These are phyloP conservation scores for Drosophila mauritiana DNA, from an alignment of 1,140 invertebrate genomes.

Conservation along the genomic window DNA sequence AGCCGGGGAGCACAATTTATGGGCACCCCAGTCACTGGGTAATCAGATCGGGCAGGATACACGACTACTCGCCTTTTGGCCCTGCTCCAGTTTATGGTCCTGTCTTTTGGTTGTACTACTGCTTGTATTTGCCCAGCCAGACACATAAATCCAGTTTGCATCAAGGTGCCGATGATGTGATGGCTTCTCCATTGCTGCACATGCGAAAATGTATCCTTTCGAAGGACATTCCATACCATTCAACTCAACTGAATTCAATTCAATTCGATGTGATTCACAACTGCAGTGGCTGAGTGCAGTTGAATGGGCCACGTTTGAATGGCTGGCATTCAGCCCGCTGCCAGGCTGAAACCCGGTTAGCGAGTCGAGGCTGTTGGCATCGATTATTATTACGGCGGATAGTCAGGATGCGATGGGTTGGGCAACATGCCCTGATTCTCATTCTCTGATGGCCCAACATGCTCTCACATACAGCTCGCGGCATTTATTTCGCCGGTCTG, in stretches of 20 bases:
- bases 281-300: constrained; percentile 38
- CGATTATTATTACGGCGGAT: constrained; percentile 46
- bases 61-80: constrained; percentile 35
- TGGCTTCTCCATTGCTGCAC: constrained; percentile 2
- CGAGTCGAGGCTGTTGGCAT: constrained; percentile 32
- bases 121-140: not conserved
- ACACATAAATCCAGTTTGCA: not conserved
- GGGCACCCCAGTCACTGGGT: constrained; percentile 37
- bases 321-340: constrained; percentile 27
- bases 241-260: constrained; percentile 13
- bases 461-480: constrained; percentile 11
- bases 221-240: constrained; percentile 11
- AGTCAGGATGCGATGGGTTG: constrained; percentile 22
- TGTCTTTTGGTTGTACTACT: constrained; percentile 4
- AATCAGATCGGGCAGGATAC: constrained; percentile 66
- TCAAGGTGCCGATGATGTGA: constrained; percentile 5
- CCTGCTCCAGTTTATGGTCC: constrained; percentile 20
- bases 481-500: constrained; percentile 13
- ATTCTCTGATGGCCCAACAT: constrained; percentile 20
- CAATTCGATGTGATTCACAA: constrained; percentile 11
- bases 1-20: constrained; percentile 47
- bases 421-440: constrained; percentile 1
- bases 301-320: constrained; percentile 44
- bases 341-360: constrained; percentile 49
- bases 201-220: constrained; percentile 8